A percentile compares a stretch with the other conserved stretches of the same genome.
Conservation (phyloP, 2,113 vertebrate genomes). For the Micromys minutus region DNA sequence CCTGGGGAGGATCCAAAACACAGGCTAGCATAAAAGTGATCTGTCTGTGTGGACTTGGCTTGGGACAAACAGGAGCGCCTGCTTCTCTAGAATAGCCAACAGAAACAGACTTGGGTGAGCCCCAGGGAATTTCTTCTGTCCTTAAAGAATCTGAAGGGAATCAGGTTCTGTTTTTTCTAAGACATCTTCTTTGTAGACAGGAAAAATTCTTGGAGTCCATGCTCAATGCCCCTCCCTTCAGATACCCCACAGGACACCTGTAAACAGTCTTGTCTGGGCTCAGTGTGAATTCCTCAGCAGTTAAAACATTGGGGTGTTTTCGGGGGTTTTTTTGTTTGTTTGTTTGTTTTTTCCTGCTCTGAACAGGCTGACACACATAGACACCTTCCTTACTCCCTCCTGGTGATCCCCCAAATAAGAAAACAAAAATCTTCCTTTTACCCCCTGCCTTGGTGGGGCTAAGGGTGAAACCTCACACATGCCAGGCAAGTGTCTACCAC, state of each 20-base stretch:
- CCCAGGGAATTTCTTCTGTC: conserved; percentile 26
- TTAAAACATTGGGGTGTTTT: not conserved
- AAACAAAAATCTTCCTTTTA: not conserved
- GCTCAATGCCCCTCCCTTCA: not conserved
- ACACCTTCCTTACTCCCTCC: not conserved
- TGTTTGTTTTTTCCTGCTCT: conserved; percentile 42
- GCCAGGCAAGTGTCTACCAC: not conserved
- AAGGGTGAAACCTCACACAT: not conserved
- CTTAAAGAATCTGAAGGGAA: conserved; percentile 55
- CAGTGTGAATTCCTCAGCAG: conserved; percentile 37
- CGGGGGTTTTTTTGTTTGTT: not conserved
- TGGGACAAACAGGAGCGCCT: not conserved
- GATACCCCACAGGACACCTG: not conserved
- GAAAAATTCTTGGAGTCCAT: conserved; percentile 56
- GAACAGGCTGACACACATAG: conserved; percentile 27
- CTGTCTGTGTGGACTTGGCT: not conserved
- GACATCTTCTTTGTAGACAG: conserved; percentile 61
- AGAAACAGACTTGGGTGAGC: conserved; percentile 14
- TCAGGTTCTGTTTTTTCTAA: conserved; percentile 55
- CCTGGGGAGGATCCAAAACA: not conserved
- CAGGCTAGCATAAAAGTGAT: not conserved
- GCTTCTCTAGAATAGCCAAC: not conserved
- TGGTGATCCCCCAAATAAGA: not conserved
- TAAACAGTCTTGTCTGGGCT: conserved; percentile 63
- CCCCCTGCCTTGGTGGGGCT: not conserved